Evolutionary conservation across 2,797 vertebrate genomes (phyloP), one percentile per base, ranked within the genome.

Genomic region (Zalophus californianus): DNA sequence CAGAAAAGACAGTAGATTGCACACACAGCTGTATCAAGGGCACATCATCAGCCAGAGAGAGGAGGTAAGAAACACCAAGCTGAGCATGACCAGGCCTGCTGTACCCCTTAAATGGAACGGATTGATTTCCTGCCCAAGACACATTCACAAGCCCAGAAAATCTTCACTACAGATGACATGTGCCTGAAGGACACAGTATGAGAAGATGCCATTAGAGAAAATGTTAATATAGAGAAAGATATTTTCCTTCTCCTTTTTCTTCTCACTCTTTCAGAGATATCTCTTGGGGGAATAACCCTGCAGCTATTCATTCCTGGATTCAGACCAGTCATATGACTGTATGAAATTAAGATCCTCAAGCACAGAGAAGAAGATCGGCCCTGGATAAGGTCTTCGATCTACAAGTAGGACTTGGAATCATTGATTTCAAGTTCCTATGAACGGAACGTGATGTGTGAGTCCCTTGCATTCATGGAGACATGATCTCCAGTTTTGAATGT

Each of bases 391-490:
- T 20, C 60, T 73, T 77, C 27, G 8, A 4, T 35, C 84, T 54
- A 27, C 5, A 16, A 44, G 12, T 4, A 64, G 44, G 84, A 41
- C 25, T 27, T 23, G 10, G 38, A 44, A 25, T 54, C 29, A 11
- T 0, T 5, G 23, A 18, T 60, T 72, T 48, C 83, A 66, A 16
- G 29, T 70, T 38, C 21, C 58, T 38, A 0, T 23, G 50, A n/a
- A 6, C 35, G 14, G 41, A 62, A 54, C 9, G n/a, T 0, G 2
- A 1, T 35, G 7, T 23, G 23, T 32, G 18, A 84, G 35, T 20
- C 27, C 54, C 44, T 29, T 6, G 10, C 3, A 13, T 14, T 66
- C 2, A 0, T 1, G 32, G 20, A n/a, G 21, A 89, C 29, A 1
- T 41, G 32, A 44, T 60, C 50, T 54, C n/a, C 27, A 32, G 10